Conservation (phyloP, 2,888 invertebrate genomes). For the Ptychoptera albimana region DNA sequence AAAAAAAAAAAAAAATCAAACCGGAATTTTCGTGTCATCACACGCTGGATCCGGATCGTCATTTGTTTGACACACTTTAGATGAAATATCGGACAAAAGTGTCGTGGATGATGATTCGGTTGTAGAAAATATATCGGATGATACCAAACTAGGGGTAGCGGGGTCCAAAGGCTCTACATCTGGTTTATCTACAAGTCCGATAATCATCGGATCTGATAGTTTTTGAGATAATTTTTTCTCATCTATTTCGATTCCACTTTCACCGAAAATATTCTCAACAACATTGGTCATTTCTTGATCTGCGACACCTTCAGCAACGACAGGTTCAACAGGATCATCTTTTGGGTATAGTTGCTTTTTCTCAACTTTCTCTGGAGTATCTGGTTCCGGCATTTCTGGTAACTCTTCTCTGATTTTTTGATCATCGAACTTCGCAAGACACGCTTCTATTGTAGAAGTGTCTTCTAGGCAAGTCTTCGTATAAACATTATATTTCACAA, state of each 20-base stretch:
- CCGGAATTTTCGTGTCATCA: background rate
- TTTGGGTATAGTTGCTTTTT: background rate
- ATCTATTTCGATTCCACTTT: constrained; percentile 9
- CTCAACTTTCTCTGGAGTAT: background rate
- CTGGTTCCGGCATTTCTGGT: background rate
- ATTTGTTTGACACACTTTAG: constrained; percentile 3
- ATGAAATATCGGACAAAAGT: constrained; percentile 8
- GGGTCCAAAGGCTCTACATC: background rate
- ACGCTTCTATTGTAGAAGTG: background rate
- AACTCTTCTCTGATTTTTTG: background rate
- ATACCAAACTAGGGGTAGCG: background rate
- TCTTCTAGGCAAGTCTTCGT: background rate
- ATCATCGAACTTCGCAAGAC: background rate
- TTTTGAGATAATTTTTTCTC: constrained; percentile 7
- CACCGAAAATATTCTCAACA: constrained; percentile 6
- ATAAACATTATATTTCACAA: background rate
- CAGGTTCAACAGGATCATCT: background rate
- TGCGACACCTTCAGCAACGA: background rate
- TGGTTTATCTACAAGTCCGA: constrained; percentile 8
- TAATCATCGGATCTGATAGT: constrained; percentile 9
- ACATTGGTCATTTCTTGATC: constrained; percentile 2
- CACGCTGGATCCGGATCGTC: background rate
- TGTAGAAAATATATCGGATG: background rate
- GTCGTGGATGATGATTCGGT: background rate
- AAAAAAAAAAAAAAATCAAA: too few relatives aligned